Percentiles rank a stretch among this genome's conserved stretches.
Conservation (phyloP, 2,113 vertebrate genomes). For the Felis catus region DNA sequence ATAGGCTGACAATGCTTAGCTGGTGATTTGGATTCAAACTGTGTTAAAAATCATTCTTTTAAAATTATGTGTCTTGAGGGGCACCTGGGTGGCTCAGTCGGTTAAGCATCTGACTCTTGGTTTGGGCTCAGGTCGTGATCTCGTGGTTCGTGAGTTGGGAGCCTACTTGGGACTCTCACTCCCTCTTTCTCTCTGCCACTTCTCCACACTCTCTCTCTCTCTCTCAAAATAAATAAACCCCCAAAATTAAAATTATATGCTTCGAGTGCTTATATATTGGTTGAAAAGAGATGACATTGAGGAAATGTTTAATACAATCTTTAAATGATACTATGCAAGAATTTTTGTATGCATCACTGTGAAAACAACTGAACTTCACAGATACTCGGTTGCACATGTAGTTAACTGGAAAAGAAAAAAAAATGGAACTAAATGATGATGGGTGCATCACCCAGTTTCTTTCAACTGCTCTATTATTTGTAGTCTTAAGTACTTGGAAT, state of each 20-base stretch:
- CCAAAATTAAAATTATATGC: neutral
- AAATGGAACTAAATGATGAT: neutral
- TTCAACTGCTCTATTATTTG: neutral
- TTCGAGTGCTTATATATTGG: neutral
- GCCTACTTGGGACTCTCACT: too few species aligned
- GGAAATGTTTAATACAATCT: neutral
- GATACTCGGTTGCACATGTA: neutral
- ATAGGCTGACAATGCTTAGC: neutral
- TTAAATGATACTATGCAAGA: neutral
- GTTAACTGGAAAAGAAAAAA: neutral
- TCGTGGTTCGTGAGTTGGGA: too few species aligned
- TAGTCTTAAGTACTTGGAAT: neutral
- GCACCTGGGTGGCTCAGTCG: too few species aligned
- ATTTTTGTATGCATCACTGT: neutral
- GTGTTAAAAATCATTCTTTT: neutral
- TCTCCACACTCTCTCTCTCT: too few species aligned
- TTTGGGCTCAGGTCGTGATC: too few species aligned
- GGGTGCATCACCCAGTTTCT: neutral
- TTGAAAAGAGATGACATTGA: neutral
- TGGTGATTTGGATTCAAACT: neutral
- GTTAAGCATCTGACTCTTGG: too few species aligned
- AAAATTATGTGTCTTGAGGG: neutral
- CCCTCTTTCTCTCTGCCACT: too few species aligned
- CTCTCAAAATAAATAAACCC: too few species aligned
- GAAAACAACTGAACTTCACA: neutral